A percentile compares a stretch with the other conserved stretches of the same genome.
Evolutionary conservation across 2,888 invertebrate genomes (phyloP).

Genomic region (Drosophila phalerata): DNA sequence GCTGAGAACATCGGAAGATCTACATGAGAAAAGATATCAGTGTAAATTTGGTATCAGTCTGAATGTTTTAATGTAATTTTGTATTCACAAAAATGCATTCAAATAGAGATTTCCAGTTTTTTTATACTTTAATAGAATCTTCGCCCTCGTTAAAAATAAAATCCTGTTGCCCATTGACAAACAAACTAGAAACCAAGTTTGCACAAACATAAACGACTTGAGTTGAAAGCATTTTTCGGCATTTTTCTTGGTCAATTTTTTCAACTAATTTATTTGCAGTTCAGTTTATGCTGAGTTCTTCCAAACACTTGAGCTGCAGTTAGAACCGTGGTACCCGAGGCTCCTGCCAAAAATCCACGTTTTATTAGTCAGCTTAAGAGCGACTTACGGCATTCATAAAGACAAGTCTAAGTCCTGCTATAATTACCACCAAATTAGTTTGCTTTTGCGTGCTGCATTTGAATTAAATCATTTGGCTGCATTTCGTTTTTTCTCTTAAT

Average conservation of each 20-base stretch:
- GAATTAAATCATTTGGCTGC: slow-evolving; percentile 62
- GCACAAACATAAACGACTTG: slow-evolving; percentile 35
- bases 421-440: slow-evolving; percentile 68
- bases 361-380: slow-evolving; percentile 49
- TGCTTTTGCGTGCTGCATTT: slow-evolving; percentile 51
- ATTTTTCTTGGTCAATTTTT: slow-evolving; percentile 51
- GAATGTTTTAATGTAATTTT: no score
- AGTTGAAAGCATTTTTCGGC: slow-evolving; percentile 52
- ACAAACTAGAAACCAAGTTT: slow-evolving; percentile 34
- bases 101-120: not conserved
- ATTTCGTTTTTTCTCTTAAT: slow-evolving; percentile 11
- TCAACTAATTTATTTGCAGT: slow-evolving; percentile 70
- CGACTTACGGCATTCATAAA: slow-evolving; percentile 52
- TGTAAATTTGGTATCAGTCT: not conserved
- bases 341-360: slow-evolving; percentile 30
- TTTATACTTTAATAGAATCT: not conserved
- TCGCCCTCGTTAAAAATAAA: not conserved
- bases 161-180: slow-evolving; percentile 12
- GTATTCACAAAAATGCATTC: no score
- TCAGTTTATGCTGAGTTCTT: slow-evolving; percentile 52
- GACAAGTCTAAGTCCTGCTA: slow-evolving; percentile 39
- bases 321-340: not conserved
- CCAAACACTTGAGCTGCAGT: slow-evolving; percentile 48
- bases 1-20: no score
- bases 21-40: not conserved